Conservation (phyloP, 1,140 invertebrate species). For the Drosophila funebris region DNA sequence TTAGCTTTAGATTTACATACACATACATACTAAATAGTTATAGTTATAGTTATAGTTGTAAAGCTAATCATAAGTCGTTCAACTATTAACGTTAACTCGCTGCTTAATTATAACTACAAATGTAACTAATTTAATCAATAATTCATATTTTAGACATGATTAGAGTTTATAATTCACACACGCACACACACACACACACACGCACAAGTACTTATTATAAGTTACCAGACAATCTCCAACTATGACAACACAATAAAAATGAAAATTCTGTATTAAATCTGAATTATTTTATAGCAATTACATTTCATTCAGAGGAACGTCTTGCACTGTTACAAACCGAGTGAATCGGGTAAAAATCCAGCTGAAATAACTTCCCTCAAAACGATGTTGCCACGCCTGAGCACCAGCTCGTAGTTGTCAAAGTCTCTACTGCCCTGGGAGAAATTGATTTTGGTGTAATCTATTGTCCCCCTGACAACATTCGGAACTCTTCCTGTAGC, state of each 20-base stretch:
- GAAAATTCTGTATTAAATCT: background rate
- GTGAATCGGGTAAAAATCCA: no score
- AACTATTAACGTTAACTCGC: constrained; percentile 47
- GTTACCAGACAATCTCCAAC: background rate
- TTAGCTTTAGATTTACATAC: background rate
- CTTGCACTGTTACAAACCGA: no score
- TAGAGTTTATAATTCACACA: background rate
- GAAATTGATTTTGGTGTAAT: no score
- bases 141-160: background rate
- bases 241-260: background rate
- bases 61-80: constrained; percentile 21
- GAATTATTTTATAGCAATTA: no score
- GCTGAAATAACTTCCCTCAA: no score
- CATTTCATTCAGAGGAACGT: no score
- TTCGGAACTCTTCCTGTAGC: no score
- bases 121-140: background rate
- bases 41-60: background rate
- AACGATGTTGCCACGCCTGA: no score
- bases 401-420: no score
- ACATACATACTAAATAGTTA: background rate
- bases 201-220: background rate
- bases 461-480: no score
- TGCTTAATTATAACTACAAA: constrained; percentile 24
- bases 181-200: background rate
- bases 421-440: no score